These are phyloP conservation scores for Macaca nemestrina DNA, from an alignment of 2,113 vertebrate genomes.

Conservation along the genomic window DNA sequence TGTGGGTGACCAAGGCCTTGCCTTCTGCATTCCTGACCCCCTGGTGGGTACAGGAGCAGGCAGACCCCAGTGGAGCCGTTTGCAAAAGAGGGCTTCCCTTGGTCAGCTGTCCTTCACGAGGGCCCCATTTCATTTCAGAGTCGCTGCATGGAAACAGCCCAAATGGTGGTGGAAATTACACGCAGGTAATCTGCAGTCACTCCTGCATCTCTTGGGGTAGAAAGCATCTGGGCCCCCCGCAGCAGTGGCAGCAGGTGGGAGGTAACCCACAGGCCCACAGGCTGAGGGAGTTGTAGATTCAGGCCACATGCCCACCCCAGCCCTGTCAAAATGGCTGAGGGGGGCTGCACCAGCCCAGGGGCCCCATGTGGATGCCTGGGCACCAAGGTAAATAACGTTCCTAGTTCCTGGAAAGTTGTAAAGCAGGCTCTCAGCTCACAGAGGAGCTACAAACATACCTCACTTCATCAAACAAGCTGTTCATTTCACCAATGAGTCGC, in stretches of 20 bases:
- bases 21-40: too few relatives aligned
- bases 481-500: constrained; percentile 96
- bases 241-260: not conserved
- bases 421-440: accelerated
- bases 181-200: not conserved
- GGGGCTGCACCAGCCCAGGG: not conserved
- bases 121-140: too few relatives aligned
- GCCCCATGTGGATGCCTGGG: not conserved
- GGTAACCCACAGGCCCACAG: not conserved
- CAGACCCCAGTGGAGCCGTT: not conserved
- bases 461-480: constrained; percentile 96
- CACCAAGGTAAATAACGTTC: not conserved
- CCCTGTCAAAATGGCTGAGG: not conserved
- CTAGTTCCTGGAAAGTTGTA: accelerated
- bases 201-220: not conserved
- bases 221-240: not conserved
- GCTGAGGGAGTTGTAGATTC: not conserved
- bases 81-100: not conserved
- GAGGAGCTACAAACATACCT: constrained; percentile 87
- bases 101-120: accelerated
- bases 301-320: too few relatives aligned
- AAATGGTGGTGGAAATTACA: accelerated
- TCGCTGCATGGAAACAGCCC: too few relatives aligned
- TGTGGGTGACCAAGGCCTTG: accelerated
- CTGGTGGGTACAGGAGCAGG: not conserved